A percentile compares a stretch with the other conserved stretches of the same genome.
Evolutionary conservation across 2,797 vertebrate species (phyloP).

Genomic region (Anguilla megastoma): DNA sequence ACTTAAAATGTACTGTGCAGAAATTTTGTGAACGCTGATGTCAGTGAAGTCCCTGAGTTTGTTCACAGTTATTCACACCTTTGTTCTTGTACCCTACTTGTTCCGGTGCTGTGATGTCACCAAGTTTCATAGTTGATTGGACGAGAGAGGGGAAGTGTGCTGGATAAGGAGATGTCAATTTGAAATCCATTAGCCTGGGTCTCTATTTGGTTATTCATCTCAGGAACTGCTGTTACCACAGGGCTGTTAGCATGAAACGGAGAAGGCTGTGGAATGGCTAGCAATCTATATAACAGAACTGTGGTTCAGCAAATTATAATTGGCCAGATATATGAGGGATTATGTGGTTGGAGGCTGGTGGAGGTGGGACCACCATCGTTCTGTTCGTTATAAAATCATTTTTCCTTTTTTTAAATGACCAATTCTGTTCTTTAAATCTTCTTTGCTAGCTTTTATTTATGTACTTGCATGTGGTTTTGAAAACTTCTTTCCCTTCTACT

Average conservation of each 20-base stretch:
- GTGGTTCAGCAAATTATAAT: neutral
- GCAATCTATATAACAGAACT: neutral
- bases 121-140: neutral
- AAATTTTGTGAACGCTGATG: slow-evolving; percentile 26
- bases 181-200: neutral
- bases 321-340: neutral
- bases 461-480: no score
- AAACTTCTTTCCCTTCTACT: neutral
- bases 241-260: neutral
- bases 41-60: neutral
- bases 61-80: neutral
- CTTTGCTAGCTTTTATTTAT: neutral
- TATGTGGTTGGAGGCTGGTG: neutral
- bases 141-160: neutral
- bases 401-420: neutral
- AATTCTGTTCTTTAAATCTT: neutral
- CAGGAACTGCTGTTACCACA: neutral
- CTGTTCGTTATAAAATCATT: neutral
- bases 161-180: neutral
- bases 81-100: neutral
- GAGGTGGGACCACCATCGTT: no score
- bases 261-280: neutral
- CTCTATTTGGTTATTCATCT: neutral
- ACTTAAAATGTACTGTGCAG: slow-evolving; percentile 7
- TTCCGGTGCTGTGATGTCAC: neutral